Base-by-base conservation (phyloP, 1,140 invertebrate genomes). In the Alviniconcha marisindica region DNA sequence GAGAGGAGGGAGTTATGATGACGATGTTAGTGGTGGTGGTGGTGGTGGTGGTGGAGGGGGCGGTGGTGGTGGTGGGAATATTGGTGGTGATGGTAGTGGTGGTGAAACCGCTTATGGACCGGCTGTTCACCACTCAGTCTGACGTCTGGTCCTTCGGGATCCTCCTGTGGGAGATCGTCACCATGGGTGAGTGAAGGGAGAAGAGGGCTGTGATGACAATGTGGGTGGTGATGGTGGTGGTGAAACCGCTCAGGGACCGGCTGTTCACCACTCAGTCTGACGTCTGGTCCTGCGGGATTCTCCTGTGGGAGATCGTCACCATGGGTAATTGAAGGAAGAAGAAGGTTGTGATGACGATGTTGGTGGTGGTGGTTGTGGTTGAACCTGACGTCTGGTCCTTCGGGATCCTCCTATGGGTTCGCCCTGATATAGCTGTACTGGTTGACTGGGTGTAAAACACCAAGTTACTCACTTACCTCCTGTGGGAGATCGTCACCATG, bases 181-280 rank as follows among this genome's bases (percentile, higher is more conserved):
- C 99, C 2, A 98, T 98, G 92, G 99, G 95, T 90, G 85, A 82
- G 90, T 82, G n/a, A n/a, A n/a, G n/a, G n/a, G n/a, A n/a, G n/a
- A n/a, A n/a, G n/a, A n/a, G n/a, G n/a, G n/a, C n/a, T n/a, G n/a
- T n/a, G n/a, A n/a, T n/a, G n/a, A n/a, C n/a, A n/a, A n/a, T n/a
- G n/a, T n/a, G n/a, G n/a, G n/a, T n/a, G n/a, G 96, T 97, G 0
- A 97, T n/a, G n/a, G n/a, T 98, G 97, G 97, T 98, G 98, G 97
- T 96, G 97, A 0, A 98, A 93, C 97, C 96, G 81, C 95, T 98
- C 40, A 94, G 97, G 69, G 97, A 97, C 89, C 96, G 97, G 21
- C 94, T 97, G 33, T 98, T 98, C 90, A 98, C 97, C 0, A 94
- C 97, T 3, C 97, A 98, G 93, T 97, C 96, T 7, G 98, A 98